phyloP scores from a whole-genome alignment of 2,113 vertebrate species.

The Lycocorax pyrrhopterus region DNA sequence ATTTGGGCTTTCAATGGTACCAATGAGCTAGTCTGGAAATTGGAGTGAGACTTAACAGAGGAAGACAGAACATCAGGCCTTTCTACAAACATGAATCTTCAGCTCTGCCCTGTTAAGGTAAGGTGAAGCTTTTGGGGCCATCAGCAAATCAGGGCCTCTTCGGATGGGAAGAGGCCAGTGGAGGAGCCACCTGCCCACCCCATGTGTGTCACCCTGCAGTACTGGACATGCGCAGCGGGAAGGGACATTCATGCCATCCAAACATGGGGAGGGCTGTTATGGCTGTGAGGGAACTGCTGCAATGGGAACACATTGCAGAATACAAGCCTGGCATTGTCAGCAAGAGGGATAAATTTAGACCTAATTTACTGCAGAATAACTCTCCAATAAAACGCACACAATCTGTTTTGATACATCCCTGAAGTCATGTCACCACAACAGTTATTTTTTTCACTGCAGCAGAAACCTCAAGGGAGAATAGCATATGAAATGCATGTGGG shows the following conservation, averaged over 20 bases:
- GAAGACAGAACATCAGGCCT: not conserved
- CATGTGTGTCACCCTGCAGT: not conserved
- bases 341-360: conserved; percentile 41
- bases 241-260: not conserved
- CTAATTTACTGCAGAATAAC: conserved; percentile 43
- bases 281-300: not conserved
- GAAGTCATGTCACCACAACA: conserved; percentile 46
- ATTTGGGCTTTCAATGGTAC: not conserved
- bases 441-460: conserved; percentile 26
- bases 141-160: not conserved
- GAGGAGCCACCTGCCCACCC: not conserved
- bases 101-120: not conserved
- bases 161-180: not conserved
- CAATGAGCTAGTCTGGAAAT: not conserved
- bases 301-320: not conserved
- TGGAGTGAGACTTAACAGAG: not conserved
- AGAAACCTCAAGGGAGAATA: conserved; percentile 28
- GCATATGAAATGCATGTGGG: conserved; percentile 16
- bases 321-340: not conserved
- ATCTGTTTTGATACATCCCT: conserved; percentile 51
- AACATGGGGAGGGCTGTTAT: not conserved
- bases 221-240: not conserved
- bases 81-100: not conserved
- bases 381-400: conserved; percentile 19
- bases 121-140: not conserved